Base-by-base conservation (phyloP, 2,113 vertebrate species). In the Gymnocephalus cernua region DNA sequence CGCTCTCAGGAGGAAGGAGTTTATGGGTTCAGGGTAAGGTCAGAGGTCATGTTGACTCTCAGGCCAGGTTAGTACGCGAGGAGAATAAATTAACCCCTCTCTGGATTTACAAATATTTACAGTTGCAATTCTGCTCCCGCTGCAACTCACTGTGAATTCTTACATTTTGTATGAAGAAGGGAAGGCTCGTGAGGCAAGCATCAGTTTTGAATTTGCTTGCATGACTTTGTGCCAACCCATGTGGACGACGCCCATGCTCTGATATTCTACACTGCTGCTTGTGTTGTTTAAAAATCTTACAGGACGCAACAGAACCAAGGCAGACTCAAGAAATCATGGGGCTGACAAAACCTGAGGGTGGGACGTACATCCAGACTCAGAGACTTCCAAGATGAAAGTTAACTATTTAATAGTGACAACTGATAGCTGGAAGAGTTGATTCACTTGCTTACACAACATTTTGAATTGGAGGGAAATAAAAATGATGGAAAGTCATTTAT, bases 31-130 rank as follows among this genome's bases (percentile, higher is more conserved):
- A 79, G 32, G n/a, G 64, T 41, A 59, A 75, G 85, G 90, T 89
- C 85, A 81, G 58, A 90, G 90, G 92, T 89, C 88, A 64, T 61
- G 89, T 90, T 87, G 87, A 85, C 89, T 74, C 79, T 85, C 47
- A 16, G 76, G 73, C 56, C 78, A 53, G 19, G 88, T 91, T 74
- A 73, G 82, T 72, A 78, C 70, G 70, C n/a, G 1, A 32, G 48
- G 41, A 63, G 77, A 86, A 84, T 84, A 83, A 90, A 83, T 73
- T 65, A 32, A 58, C 44, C 62, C 59, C 16, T 77, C 16, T 14
- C 56, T 63, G 58, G 68, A 75, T 77, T 74, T n/a, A 58, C 67
- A 90, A 91, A 92, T 92, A 86, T 94, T 94, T 92, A 88, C 79
- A 51, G 19, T 71, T 53, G 41, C 41, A 29, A 19, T 71, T 79